A percentile compares a stretch with the other conserved stretches of the same genome.
phyloP scores from a whole-genome alignment of 2,888 invertebrate genomes.

The Gryllus longicercus region DNA sequence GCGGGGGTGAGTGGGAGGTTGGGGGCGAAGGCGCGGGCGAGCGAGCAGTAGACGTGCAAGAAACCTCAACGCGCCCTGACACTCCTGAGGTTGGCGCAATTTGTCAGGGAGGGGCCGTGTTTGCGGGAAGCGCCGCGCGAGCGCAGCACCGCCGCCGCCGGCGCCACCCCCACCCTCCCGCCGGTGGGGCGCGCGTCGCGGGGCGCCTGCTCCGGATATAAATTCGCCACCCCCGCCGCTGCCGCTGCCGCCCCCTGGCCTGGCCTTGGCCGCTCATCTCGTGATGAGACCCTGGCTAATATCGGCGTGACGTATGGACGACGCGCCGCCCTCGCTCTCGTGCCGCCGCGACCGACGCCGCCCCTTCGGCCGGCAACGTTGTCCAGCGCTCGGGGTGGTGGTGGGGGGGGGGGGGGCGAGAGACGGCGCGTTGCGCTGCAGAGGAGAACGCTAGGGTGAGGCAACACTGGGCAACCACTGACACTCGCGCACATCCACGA shows the following conservation, averaged over 20 bases:
- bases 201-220: neutral
- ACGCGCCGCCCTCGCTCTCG: neutral
- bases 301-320: neutral
- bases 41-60: neutral
- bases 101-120: slow-evolving; percentile 3
- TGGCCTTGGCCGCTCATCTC: slow-evolving; percentile 4
- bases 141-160: neutral
- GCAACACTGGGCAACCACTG: no score
- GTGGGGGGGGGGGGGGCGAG: neutral
- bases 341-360: neutral
- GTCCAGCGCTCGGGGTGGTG: neutral
- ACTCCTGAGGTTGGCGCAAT: slow-evolving; percentile 17
- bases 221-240: neutral
- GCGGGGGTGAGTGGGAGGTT: no score
- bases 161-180: neutral
- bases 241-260: neutral
- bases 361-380: neutral
- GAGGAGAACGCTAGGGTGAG: no score
- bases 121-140: neutral
- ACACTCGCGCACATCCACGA: no score
- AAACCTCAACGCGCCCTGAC: neutral
- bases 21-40: neutral
- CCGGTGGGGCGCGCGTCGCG: neutral
- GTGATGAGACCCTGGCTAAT: slow-evolving; percentile 17
- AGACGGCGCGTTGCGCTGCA: neutral